Evolutionary conservation across 2,113 vertebrate species (phyloP).

Genomic region (Aegithalos caudatus): DNA sequence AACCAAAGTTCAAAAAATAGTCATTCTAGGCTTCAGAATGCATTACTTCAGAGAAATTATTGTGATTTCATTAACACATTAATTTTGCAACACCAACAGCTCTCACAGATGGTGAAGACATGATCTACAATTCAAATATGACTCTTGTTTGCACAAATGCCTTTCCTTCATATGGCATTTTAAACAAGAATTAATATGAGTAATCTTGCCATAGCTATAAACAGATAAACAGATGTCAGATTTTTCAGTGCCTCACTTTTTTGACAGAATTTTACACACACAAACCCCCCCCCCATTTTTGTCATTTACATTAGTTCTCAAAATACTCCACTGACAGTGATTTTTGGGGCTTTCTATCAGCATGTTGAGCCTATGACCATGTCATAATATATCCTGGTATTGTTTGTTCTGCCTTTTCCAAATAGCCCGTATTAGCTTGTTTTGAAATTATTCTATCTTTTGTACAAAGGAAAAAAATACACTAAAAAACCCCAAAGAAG

Average conservation of each 20-base stretch:
- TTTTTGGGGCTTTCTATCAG: conserved; percentile 32
- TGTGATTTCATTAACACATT: conserved; percentile 89
- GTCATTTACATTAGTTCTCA: conserved; percentile 57
- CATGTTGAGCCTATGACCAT: conserved; percentile 30
- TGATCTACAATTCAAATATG: conserved; percentile 88
- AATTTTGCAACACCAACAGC: conserved; percentile 87
- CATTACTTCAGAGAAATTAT: conserved; percentile 85
- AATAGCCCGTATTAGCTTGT: neutral
- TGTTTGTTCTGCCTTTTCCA: conserved; percentile 20
- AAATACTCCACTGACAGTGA: conserved; percentile 30
- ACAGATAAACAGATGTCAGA: conserved; percentile 88
- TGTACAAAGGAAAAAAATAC: neutral
- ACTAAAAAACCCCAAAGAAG: neutral
- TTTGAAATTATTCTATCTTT: neutral
- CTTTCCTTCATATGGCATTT: conserved; percentile 87
- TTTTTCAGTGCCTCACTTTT: conserved; percentile 75
- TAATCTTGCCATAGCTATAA: conserved; percentile 85
- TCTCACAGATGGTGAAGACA: conserved; percentile 85
- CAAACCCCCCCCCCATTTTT: neutral
- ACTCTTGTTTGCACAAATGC: conserved; percentile 87
- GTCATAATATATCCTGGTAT: conserved; percentile 9
- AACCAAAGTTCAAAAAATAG: conserved; percentile 82
- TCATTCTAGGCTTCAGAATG: conserved; percentile 77
- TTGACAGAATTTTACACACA: conserved; percentile 75
- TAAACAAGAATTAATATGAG: conserved; percentile 86